These are phyloP conservation scores for Solea senegalensis DNA, from an alignment of 2,113 vertebrate species.

Conservation along the genomic window DNA sequence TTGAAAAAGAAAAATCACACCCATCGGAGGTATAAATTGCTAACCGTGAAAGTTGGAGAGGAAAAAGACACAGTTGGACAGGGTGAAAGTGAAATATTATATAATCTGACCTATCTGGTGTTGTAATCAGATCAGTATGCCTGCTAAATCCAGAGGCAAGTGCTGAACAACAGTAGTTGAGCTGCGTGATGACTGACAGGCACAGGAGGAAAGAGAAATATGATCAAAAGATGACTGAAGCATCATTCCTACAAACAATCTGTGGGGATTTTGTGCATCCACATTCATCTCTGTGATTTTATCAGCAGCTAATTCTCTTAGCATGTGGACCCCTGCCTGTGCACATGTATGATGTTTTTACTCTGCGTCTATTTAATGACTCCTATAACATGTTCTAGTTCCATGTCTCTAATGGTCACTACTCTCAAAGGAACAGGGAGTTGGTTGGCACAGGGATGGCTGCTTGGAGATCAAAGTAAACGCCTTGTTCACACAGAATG, in stretches of 20 bases:
- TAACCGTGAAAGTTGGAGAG: no score
- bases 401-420: conserved; percentile 25
- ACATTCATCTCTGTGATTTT: background rate
- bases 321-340: background rate
- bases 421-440: conserved; percentile 9
- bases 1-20: no score
- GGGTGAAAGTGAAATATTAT: conserved; percentile 44
- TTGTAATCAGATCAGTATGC: conserved; percentile 60
- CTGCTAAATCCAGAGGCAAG: conserved; percentile 43
- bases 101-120: conserved; percentile 60
- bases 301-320: conserved; percentile 4
- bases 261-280: conserved; percentile 16
- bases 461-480: conserved; percentile 26
- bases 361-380: conserved; percentile 59
- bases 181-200: conserved; percentile 19
- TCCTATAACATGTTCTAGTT: conserved; percentile 23
- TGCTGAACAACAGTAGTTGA: conserved; percentile 26
- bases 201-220: conserved; percentile 15
- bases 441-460: conserved; percentile 8
- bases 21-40: no score
- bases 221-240: conserved; percentile 36
- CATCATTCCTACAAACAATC: conserved; percentile 17
- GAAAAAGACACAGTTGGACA: no score
- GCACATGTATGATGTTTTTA: conserved; percentile 9
- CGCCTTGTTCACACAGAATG: background rate